phyloP scores from a whole-genome alignment of 1,140 invertebrate genomes.

The Phenacoccus solenopsis region DNA sequence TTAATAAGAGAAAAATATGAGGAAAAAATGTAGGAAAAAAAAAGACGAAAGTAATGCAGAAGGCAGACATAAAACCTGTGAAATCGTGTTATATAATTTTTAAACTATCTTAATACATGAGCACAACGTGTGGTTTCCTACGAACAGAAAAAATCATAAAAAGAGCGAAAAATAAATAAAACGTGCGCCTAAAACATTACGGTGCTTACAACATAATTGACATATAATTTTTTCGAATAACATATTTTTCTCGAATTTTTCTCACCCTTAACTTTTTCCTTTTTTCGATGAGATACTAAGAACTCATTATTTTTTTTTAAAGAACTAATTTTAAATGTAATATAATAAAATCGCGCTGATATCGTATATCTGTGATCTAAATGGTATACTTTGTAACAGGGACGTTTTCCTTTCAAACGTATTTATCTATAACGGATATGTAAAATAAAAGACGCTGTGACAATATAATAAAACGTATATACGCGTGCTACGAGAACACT shows the following conservation, averaged over 20 bases:
- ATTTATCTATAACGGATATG: neutral
- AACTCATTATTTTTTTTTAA: slow-evolving; percentile 2
- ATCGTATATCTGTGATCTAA: too few species aligned
- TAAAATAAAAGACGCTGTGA: neutral
- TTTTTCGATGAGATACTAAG: too few species aligned
- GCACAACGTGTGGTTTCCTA: neutral
- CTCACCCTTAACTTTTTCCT: neutral
- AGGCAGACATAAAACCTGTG: too few species aligned
- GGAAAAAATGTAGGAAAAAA: neutral
- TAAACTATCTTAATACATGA: neutral
- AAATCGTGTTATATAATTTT: neutral
- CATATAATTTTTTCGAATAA: slow-evolving; percentile 1
- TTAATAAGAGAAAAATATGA: neutral
- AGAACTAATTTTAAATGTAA: too few species aligned
- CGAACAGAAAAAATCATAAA: neutral
- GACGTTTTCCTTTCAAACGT: neutral
- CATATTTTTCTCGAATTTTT: neutral
- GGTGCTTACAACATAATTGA: slow-evolving; percentile 16
- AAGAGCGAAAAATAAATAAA: neutral
- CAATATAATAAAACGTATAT: neutral
- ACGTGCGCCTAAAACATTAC: slow-evolving; percentile 6
- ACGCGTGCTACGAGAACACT: neutral
- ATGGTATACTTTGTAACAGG: neutral
- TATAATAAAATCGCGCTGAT: too few species aligned
- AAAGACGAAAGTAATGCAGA: too few species aligned